These are phyloP conservation scores for Myotis findleyi DNA, from an alignment of 2,797 vertebrate species.

Conservation along the genomic window DNA sequence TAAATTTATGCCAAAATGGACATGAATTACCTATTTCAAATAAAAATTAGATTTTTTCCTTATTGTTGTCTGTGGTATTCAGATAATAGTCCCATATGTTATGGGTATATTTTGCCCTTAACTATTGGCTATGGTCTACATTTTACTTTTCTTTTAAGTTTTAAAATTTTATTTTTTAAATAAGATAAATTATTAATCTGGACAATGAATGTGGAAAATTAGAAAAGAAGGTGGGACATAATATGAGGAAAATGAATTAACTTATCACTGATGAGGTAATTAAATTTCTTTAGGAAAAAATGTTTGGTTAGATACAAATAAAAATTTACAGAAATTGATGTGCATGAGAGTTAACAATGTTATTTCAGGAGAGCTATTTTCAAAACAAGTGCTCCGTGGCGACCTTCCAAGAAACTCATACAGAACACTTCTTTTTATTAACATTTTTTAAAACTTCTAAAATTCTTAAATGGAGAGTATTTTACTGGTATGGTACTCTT, in stretches of 20 bases:
- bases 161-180: slow-evolving; percentile 41
- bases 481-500: neutral
- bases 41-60: neutral
- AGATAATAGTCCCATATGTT: neutral
- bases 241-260: neutral
- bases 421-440: neutral
- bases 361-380: slow-evolving; percentile 41
- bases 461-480: neutral
- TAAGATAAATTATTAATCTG: neutral
- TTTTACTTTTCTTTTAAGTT: neutral
- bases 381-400: neutral
- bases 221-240: slow-evolving; percentile 24
- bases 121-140: neutral
- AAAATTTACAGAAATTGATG: neutral
- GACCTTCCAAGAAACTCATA: neutral
- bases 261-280: neutral
- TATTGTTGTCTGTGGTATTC: neutral
- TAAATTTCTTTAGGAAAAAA: slow-evolving; percentile 29
- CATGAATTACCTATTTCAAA: neutral
- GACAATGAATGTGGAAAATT: neutral
- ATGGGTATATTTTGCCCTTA: neutral
- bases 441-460: neutral
- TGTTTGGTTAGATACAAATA: neutral
- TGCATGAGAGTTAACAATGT: neutral
- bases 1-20: neutral